Evolutionary conservation across 2,797 vertebrate species (phyloP), one percentile per base, ranked within the genome.

Genomic region (Prunella strophiata): DNA sequence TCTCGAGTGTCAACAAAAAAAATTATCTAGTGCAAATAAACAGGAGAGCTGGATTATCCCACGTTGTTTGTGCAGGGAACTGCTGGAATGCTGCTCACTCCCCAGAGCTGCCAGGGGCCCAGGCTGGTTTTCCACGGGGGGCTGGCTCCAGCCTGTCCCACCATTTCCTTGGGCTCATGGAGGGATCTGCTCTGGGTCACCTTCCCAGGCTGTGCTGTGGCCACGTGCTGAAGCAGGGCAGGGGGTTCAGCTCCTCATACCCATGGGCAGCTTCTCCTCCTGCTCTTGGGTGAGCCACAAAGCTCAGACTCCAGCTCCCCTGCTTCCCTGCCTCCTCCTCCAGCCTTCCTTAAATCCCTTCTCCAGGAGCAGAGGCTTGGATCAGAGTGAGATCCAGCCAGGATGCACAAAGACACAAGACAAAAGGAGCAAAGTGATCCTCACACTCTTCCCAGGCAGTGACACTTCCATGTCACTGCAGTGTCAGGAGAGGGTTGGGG

Each of bases 1-100:
- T 95, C 88, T 96, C 1, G 8, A 87, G 76, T 25, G 78, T 92
- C 94, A 93, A 91, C 93, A 94, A 79, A 93, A 93, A 34, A 88
- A 84, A 79, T 54, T 50, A 79, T 81, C 73, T 86, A 84, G 81
- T 58, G 66, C 84, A 96, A 97, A 96, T 67, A 94, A 96, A 95
- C 66, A 90, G 83, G 12, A 50, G 34, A 62, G 73, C 72, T 48
- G 89, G 89, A 94, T 94, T 81, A 86, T 85, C 70, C 66, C 0
- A 0, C 6, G 47, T 11, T 93, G 94, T 92, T 92, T 94, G 88
- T 0, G 20, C 94, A 93, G 92, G 75, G 92, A 91, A 92, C 85
- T 71, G 84, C 73, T 89, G 87, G 94, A 88, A 95, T 95, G 91
- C 73, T 72, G 78, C 45, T 57, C 0, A 4, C 77, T 73, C 65